These are phyloP conservation scores for Drosophila athabasca DNA, from an alignment of 1,140 invertebrate genomes.

Conservation along the genomic window DNA sequence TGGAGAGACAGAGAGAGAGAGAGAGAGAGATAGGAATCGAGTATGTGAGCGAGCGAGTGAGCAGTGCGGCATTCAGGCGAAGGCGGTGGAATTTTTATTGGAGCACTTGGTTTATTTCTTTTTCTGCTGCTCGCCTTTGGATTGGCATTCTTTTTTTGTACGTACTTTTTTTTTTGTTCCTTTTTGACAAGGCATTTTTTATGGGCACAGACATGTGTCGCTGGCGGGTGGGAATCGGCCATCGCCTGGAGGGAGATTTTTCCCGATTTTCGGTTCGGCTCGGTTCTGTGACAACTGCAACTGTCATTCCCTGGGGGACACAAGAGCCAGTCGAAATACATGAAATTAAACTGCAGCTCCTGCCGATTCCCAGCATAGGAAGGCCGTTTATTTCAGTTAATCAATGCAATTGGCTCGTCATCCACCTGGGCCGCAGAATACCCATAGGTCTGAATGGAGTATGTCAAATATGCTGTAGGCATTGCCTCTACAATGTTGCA, in stretches of 20 bases:
- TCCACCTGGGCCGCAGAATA: slow-evolving; percentile 52
- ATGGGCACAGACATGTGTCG: slow-evolving; percentile 49
- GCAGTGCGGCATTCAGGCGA: slow-evolving; percentile 56
- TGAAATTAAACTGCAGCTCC: slow-evolving; percentile 48
- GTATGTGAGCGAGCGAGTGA: slow-evolving; percentile 33
- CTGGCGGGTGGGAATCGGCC: slow-evolving; percentile 38
- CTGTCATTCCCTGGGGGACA: slow-evolving; percentile 55
- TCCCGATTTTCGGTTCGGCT: slow-evolving; percentile 58
- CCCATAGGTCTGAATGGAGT: slow-evolving; percentile 14
- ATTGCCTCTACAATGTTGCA: slow-evolving; percentile 29
- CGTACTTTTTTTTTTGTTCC: slow-evolving; percentile 19
- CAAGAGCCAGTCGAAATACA: slow-evolving; percentile 34
- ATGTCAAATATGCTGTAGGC: slow-evolving; percentile 58
- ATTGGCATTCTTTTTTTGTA: slow-evolving; percentile 67
- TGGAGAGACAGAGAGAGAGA: slow-evolving; percentile 25
- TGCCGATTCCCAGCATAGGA: slow-evolving; percentile 19
- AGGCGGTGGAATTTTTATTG: slow-evolving; percentile 81
- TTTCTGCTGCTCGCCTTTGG: slow-evolving; percentile 67
- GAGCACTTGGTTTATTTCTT: slow-evolving; percentile 71
- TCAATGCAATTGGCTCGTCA: slow-evolving; percentile 66
- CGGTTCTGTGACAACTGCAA: slow-evolving; percentile 65
- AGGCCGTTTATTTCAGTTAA: slow-evolving; percentile 75
- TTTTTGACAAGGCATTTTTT: slow-evolving; percentile 45
- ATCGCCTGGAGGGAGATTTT: background rate
- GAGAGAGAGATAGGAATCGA: slow-evolving; percentile 5